These are phyloP conservation scores for Sarotherodon lohbergeri DNA, from an alignment of 2,113 vertebrate genomes.

Conservation along the genomic window DNA sequence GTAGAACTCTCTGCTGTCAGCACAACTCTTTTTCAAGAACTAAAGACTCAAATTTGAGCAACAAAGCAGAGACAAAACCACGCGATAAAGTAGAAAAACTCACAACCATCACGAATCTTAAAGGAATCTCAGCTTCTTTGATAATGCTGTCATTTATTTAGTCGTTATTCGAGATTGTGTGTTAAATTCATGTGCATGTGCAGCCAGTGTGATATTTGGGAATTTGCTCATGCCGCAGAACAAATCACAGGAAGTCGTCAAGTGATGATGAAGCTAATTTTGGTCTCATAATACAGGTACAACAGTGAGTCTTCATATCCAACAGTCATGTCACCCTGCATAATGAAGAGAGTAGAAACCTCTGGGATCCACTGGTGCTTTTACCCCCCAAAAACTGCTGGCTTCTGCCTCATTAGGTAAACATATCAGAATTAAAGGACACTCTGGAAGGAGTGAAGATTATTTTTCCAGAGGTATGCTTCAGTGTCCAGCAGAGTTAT, in stretches of 20 bases:
- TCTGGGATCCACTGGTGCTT: neutral
- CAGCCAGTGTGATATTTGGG: neutral
- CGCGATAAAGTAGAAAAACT: neutral
- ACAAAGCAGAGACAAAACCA: neutral
- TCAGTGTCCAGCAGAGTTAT: neutral
- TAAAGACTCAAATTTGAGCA: neutral
- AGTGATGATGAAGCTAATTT: neutral
- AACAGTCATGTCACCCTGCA: neutral
- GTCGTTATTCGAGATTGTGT: neutral
- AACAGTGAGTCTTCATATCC: neutral
- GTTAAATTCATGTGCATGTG: neutral
- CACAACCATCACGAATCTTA: neutral
- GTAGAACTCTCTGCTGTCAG: neutral
- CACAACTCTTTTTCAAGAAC: neutral
- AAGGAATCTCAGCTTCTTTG: neutral
- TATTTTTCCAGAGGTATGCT: neutral
- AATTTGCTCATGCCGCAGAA: neutral
- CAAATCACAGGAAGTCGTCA: neutral
- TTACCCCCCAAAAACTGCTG: neutral
- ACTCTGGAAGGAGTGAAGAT: neutral
- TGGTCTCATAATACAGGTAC: neutral
- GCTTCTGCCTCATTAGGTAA: neutral
- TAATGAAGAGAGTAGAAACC: neutral
- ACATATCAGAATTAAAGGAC: neutral
- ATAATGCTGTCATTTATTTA: neutral